Percentiles rank a stretch among this genome's conserved stretches.
These are phyloP conservation scores for Ianthella basta DNA, from an alignment of 37 sponge, comb jelly and placozoan species.

Conservation along the genomic window DNA sequence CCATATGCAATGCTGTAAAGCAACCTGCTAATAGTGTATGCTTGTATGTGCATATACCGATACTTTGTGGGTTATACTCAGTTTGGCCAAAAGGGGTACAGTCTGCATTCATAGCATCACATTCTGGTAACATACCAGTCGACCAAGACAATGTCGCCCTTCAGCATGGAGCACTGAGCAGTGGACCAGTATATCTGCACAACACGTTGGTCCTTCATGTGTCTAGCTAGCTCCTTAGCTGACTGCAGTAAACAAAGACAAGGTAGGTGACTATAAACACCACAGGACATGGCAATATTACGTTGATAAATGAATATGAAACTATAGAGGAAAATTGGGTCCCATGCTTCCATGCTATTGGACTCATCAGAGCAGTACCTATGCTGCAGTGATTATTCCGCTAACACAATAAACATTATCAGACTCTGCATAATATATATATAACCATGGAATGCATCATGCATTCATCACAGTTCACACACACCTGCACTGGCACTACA, in stretches of 20 bases:
- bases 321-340: too few relatives aligned
- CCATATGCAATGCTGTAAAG: too few relatives aligned
- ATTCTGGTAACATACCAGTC: slow-evolving; percentile 69
- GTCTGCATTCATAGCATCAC: background rate
- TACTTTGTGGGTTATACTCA: background rate
- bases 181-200: slow-evolving; percentile 90
- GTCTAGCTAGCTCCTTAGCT: slow-evolving; percentile 78
- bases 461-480: too few relatives aligned
- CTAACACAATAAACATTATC: too few relatives aligned
- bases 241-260: slow-evolving; percentile 19
- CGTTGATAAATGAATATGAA: too few relatives aligned
- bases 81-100: background rate
- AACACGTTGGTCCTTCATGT: slow-evolving; percentile 73
- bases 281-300: too few relatives aligned
- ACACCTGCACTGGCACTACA: too few relatives aligned
- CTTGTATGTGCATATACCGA: background rate
- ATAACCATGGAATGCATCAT: background rate
- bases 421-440: too few relatives aligned
- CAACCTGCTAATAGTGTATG: too few relatives aligned
- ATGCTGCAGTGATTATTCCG: too few relatives aligned
- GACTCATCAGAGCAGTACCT: too few relatives aligned
- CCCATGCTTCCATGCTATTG: too few relatives aligned
- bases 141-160: slow-evolving; percentile 87
- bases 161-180: slow-evolving; percentile 72
- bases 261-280: background rate